Conservation (phyloP, 1,140 invertebrate species). For the Orussus abietinus region DNA sequence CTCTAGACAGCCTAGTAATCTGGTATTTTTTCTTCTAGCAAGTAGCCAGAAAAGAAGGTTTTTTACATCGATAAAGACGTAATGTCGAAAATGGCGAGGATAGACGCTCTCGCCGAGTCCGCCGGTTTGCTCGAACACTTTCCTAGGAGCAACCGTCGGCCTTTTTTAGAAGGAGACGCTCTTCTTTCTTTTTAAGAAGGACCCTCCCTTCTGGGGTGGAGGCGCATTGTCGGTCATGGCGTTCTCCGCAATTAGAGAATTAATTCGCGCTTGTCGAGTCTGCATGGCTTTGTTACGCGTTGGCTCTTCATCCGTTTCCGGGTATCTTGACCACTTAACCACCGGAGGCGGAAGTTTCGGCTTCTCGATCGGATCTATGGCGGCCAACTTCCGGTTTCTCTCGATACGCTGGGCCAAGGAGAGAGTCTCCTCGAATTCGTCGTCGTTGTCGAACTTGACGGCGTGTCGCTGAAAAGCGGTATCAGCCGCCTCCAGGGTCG, state of each 20-base stretch:
- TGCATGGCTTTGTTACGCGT: constrained; percentile 3
- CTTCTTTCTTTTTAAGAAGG: constrained; percentile 42
- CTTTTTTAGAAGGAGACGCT: constrained; percentile 40
- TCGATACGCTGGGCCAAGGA: constrained; percentile 31
- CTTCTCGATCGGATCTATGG: constrained; percentile 21
- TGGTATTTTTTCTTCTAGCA: too few relatives aligned
- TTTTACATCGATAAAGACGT: too few relatives aligned
- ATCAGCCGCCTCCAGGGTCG: constrained; percentile 38
- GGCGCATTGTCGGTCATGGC: constrained; percentile 19
- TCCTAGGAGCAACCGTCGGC: too few relatives aligned
- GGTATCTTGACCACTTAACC: constrained; percentile 36
- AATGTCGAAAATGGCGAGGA: too few relatives aligned
- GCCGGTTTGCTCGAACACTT: too few relatives aligned
- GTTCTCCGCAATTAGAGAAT: constrained; percentile 32
- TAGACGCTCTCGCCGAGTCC: too few relatives aligned
- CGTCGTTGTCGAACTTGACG: constrained; percentile 43
- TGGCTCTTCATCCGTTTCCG: constrained; percentile 18
- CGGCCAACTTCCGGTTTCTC: constrained; percentile 31
- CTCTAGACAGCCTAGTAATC: too few relatives aligned
- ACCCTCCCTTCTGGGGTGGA: constrained; percentile 25
- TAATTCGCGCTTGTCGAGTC: constrained; percentile 21
- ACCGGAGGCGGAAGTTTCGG: constrained; percentile 16
- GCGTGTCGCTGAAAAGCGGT: constrained; percentile 40
- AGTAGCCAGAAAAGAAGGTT: too few relatives aligned
- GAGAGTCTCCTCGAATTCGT: constrained; percentile 19